Evolutionary conservation across 2,888 invertebrate species (phyloP), one percentile per base, ranked within the genome.

Genomic region (Hypercompe scribonia): DNA sequence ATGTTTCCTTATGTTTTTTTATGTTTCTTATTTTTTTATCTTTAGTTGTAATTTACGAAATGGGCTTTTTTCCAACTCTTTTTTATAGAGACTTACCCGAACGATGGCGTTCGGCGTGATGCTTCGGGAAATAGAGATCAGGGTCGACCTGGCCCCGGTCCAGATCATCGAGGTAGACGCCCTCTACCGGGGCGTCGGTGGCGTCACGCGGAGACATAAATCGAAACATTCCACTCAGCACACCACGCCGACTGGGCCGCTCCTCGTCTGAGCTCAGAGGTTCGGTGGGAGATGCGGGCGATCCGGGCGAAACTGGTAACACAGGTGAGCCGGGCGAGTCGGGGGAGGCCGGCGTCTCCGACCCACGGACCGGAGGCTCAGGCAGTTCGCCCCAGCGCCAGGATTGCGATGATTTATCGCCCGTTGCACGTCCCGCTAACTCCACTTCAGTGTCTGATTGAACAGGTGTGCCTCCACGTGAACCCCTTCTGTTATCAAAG

Each of bases 391-490:
- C 99, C 99, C 99, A 98, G 82, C 98, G 97, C 99, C 99, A 98
- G 73, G 98, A 98, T 88, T 97, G 97, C 73, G 95, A 96, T 34
- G 92, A 92, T 88, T 97, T 95, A 83, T 95, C 95, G 2, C 92
- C 94, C 34, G 81, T 88, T n/a, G 83, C 84, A 21, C 91, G 89
- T 72, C 90, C 95, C 77, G 96, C 97, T 87, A 97, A 95, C 92
- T 99, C 99, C 88, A 98, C 97, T 90, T 99, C 99, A 0, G 99
- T 99, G 92, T 99, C 99, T 64, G 99, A 99, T 91, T 99, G 99
- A 77, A 98, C 97, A 13, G 99, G 99, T 24, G 98, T 98, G 79
- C 97, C 97, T 61, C 98, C 97, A 76, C 98, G 96, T 54, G 97
- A 97, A 77, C 96, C 91, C 83, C 93, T 92, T 84, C 71, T 71